A percentile compares a stretch with the other conserved stretches of the same genome.
Conservation (phyloP, 2,113 vertebrate genomes). For the Callopanchax toddi region DNA sequence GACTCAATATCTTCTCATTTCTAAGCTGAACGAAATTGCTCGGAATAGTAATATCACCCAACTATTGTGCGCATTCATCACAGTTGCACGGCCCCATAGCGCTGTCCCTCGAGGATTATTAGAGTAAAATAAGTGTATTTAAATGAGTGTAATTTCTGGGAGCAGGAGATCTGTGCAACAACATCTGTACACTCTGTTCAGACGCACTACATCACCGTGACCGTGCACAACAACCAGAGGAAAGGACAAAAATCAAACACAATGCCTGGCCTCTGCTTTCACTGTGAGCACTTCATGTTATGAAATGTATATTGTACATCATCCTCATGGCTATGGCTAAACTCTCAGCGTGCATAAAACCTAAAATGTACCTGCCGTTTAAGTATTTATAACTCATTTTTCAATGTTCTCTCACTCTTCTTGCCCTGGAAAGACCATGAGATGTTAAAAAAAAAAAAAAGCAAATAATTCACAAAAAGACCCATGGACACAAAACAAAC, state of each 20-base stretch:
- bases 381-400: conserved; percentile 18
- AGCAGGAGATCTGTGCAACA: conserved; percentile 58
- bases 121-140: conserved; percentile 75
- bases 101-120: conserved; percentile 72
- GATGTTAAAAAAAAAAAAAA: conserved; percentile 13
- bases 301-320: background rate
- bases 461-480: conserved; percentile 19
- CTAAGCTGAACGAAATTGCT: conserved; percentile 77
- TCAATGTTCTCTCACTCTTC: conserved; percentile 12
- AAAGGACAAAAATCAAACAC: conserved; percentile 38
- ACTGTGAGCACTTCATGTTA: conserved; percentile 19
- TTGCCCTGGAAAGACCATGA: conserved; percentile 9
- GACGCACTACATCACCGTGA: conserved; percentile 46
- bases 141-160: conserved; percentile 74
- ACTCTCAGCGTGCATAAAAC: conserved; percentile 1
- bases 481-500: conserved; percentile 36
- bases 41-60: conserved; percentile 78
- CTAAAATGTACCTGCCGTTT: conserved; percentile 36
- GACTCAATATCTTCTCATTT: conserved; percentile 80
- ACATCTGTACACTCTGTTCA: conserved; percentile 63
- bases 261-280: conserved; percentile 14
- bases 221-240: conserved; percentile 28
- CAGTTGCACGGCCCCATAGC: conserved; percentile 62
- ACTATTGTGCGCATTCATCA: conserved; percentile 76
- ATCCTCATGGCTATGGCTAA: conserved; percentile 7